Base-by-base conservation (phyloP, 1,140 invertebrate species). In the Aphis craccivora region DNA sequence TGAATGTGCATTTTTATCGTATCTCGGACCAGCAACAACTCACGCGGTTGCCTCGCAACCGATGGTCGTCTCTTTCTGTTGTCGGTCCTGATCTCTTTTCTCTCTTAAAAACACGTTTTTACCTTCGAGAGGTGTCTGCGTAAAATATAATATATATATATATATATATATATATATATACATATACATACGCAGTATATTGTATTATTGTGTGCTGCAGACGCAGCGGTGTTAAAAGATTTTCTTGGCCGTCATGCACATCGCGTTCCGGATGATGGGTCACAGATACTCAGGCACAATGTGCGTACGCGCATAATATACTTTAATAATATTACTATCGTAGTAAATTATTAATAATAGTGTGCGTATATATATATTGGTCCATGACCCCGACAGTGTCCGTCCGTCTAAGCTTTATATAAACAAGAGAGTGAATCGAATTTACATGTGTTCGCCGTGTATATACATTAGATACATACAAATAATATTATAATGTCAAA, bases 311-410 rank as follows among this genome's bases (percentile, higher is more conserved):
- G 51, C 3, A 60, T 67, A 60, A 14, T 48, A 84, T 43, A 84
- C 23, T 84, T 40, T 43, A 84, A 25, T 43, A 40, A 25, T 86
- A 86, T 30, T 86, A 37, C 35, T 25, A 53, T 89, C 91, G 48
- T 84, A 92, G 91, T 92, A 92, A 84, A 84, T 84, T 92, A 92
- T 92, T 83, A 84, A 91, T 81, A 81, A 48, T 91, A 91, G 25
- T 91, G 43, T 25, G 40, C 23, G 14, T 55, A n/a, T 51, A 40
- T 35, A 30, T 30, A n/a, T 55, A 43, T 53, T 92, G 51, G 91
- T 86, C 91, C 91, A 86, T 93, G 91, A 93, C 91, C 91, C 37
- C 81, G 5, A 51, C 55, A 30, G 25, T 4, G 35, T 55, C 48
- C 48, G 51, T 55, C 48, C 35, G 51, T 55, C 48, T 35, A 89